Base-by-base conservation (phyloP, 2,888 invertebrate species). In the Brachyopa scutellaris region DNA sequence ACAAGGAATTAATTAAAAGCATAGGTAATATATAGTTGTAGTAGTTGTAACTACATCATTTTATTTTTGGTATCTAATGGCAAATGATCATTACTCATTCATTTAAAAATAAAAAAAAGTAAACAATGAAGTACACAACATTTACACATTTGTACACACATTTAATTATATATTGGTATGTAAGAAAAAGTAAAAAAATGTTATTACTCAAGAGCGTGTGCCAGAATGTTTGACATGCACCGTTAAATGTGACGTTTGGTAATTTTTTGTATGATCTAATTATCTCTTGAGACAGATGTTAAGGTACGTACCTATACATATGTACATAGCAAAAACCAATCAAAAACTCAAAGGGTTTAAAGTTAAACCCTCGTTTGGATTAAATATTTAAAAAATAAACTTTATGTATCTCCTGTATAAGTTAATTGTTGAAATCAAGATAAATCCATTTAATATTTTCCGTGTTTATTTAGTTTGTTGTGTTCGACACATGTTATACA, bases 401-500 rank as follows among this genome's bases (percentile, higher is more conserved):
- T n/a, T n/a, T n/a, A 2, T 49, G 17, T 26, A 36, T 31, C 2
- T 45, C 29, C 49, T 66, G 49, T 33, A 47, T 59, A 29, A 70
- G 62, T 62, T 64, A 72, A 72, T n/a, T n/a, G n/a, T n/a, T n/a
- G n/a, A n/a, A n/a, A n/a, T n/a, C n/a, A n/a, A n/a, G 49, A 53
- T 66, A 45, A n/a, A n/a, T n/a, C 36, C 57, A 59, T 45, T 76
- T 49, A 74, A 55, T 47, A 29, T 57, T 45, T 59, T 21, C 51
- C n/a, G n/a, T n/a, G n/a, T n/a, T 42, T 55, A 42, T 69, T 69
- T 70, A 69, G 76, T 79, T 74, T 74, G 62, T 61, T 79, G 79
- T 79, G 79, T 74, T 74, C 74, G 80, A 70, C 80, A 80, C 76
- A 80, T 76, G 61, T 69, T 70, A 70, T 57, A 76, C 62, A 80